A percentile compares a stretch with the other conserved stretches of the same genome.
phyloP scores from a whole-genome alignment of 1,140 invertebrate genomes.

The Anthonomus grandis region DNA sequence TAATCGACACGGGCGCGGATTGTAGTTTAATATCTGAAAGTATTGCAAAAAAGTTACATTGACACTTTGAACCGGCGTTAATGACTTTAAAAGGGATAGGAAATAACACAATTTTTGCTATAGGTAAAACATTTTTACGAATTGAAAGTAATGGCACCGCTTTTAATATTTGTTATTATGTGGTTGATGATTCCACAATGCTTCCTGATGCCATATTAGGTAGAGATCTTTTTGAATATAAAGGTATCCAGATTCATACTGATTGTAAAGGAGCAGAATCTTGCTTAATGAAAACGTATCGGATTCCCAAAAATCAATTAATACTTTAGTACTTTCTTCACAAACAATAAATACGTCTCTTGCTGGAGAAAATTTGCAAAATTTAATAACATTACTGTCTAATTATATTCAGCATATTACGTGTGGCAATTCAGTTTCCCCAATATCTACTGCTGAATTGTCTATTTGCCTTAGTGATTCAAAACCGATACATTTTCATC shows the following conservation, averaged over 20 bases:
- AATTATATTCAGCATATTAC: constrained; percentile 3
- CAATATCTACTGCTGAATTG: constrained; percentile 1
- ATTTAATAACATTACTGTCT: not conserved
- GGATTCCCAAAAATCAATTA: not conserved
- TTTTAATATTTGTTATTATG: not conserved
- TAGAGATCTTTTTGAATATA: constrained; percentile 2
- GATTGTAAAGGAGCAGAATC: not conserved
- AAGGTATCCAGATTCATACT: constrained; percentile 8
- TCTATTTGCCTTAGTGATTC: no score
- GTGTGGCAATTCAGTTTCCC: not conserved
- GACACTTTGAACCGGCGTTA: not conserved
- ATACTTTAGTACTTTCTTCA: not conserved
- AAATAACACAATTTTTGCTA: not conserved
- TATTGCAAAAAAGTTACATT: constrained; percentile 2
- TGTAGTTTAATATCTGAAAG: constrained; percentile 8
- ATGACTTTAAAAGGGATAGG: constrained; percentile 2
- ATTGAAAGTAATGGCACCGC: not conserved
- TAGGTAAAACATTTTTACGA: not conserved
- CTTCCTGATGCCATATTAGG: constrained; percentile 2
- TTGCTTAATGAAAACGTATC: not conserved
- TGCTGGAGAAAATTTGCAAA: not conserved
- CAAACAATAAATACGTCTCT: not conserved
- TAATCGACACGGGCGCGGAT: constrained; percentile 11
- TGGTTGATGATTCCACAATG: constrained; percentile 4
- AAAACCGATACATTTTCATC: constrained; percentile 9